phyloP scores from a whole-genome alignment of 2,113 vertebrate genomes.

The Spea bombifrons region DNA sequence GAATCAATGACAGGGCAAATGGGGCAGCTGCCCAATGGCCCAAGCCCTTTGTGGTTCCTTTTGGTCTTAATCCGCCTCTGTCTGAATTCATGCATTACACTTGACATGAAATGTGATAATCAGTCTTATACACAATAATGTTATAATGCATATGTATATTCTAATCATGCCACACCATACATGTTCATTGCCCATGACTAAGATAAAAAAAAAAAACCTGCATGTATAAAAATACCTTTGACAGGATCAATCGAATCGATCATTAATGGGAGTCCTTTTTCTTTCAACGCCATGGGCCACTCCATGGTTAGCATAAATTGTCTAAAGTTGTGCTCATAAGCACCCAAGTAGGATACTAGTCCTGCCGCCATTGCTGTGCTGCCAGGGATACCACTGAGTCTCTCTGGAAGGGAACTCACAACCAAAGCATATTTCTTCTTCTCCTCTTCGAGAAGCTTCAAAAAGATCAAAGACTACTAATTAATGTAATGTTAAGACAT shows the following conservation, averaged over 20 bases:
- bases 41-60: no score
- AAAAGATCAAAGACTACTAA: constrained; percentile 25
- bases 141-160: no score
- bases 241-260: constrained; percentile 41
- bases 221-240: constrained; percentile 13
- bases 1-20: no score
- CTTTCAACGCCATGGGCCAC: constrained; percentile 32
- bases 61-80: no score
- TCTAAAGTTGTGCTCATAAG: neutral
- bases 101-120: no score
- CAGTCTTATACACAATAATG: no score
- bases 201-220: no score
- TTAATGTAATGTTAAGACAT: neutral
- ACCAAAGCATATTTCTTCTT: constrained; percentile 11
- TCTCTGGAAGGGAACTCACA: constrained; percentile 1
- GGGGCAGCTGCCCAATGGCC: no score
- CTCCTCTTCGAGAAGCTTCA: constrained; percentile 30
- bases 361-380: neutral
- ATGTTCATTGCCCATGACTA: no score
- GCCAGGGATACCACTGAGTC: neutral
- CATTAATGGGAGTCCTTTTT: constrained; percentile 29
- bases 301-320: constrained; percentile 30
- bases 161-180: no score
- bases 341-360: neutral
- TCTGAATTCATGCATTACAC: no score